Base-by-base conservation (phyloP, 2,888 invertebrate genomes). In the Diaphora mendica region DNA sequence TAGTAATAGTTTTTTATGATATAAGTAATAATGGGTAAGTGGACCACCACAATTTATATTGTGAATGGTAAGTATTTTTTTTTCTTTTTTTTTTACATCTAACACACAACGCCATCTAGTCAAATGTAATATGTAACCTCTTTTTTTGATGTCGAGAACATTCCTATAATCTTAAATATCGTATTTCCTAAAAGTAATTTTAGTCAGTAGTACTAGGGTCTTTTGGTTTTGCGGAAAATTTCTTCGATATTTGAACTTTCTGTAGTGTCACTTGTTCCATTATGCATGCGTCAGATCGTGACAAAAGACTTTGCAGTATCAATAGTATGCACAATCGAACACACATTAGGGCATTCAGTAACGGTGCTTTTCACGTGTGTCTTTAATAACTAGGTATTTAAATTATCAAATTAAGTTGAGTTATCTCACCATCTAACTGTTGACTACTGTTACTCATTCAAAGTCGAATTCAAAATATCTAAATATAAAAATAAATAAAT, bases 221-320 rank as follows among this genome's bases (percentile, higher is more conserved):
- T n/a, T n/a, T 23, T 55, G n/a, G 8, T 59, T 5, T 15, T 59
- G 59, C 26, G 13, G 15, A 15, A 26, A 26, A 59, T 15, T 59
- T 62, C 11, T 48, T 7, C 30, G 30, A 33, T 48, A 33, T 74
- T 71, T 42, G 76, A 80, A 73, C n/a, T 74, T 75, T 77, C 74
- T 59, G 71, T 68, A 71, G 70, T 74, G 39, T 81, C 80, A 71
- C 74, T 72, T 79, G 82, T 79, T 82, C 72, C 79, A 89, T 87
- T 88, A 87, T 82, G 80, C 84, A 86, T 82, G 79, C 80, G 84
- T 80, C 65, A 76, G 77, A 78, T 87, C 89, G 88, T 90, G 90
- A 88, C 84, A 74, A 81, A 83, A 81, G 83, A 81, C 78, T 85
- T 84, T 84, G 85, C 81, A 70, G 77, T 42, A 64, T 70, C 68